Conservation (phyloP, 2,888 invertebrate species). For the Saturnia japonica region DNA sequence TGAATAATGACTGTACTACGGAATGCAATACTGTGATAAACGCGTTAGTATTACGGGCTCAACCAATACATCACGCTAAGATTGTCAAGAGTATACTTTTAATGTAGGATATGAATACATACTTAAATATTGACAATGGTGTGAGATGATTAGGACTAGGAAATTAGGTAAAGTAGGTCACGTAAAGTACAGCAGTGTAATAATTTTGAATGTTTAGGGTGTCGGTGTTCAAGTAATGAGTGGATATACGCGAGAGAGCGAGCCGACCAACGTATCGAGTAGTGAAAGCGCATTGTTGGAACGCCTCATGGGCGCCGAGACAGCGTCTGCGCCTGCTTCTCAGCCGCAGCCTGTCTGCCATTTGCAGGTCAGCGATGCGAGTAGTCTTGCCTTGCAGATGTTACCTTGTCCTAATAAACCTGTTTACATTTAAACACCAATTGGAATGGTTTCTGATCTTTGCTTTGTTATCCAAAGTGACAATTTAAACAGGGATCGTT, state of each 20-base stretch:
- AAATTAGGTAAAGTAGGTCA: not conserved
- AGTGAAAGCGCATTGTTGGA: conserved; percentile 73
- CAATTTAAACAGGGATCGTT: not conserved
- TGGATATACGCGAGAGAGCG: conserved; percentile 64
- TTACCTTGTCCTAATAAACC: not conserved
- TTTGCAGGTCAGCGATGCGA: conserved; percentile 57
- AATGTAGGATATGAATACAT: no score
- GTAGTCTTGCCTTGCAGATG: conserved; percentile 7
- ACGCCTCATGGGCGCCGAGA: conserved; percentile 65
- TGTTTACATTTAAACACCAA: not conserved
- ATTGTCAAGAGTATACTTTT: no score
- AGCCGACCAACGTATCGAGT: conserved; percentile 71
- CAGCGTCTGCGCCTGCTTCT: conserved; percentile 42
- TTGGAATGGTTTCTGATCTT: not conserved
- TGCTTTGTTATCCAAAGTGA: not conserved
- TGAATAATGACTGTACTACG: no score
- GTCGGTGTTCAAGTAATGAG: conserved; percentile 65
- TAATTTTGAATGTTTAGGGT: conserved; percentile 34
- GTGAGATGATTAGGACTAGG: not conserved
- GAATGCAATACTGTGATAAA: no score
- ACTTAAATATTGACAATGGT: no score
- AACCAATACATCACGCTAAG: no score
- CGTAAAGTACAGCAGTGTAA: not conserved
- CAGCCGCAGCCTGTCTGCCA: conserved; percentile 68
- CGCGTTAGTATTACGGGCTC: no score